Conservation (phyloP, 2,888 invertebrate genomes). For the Noctuana brunneofusca region DNA sequence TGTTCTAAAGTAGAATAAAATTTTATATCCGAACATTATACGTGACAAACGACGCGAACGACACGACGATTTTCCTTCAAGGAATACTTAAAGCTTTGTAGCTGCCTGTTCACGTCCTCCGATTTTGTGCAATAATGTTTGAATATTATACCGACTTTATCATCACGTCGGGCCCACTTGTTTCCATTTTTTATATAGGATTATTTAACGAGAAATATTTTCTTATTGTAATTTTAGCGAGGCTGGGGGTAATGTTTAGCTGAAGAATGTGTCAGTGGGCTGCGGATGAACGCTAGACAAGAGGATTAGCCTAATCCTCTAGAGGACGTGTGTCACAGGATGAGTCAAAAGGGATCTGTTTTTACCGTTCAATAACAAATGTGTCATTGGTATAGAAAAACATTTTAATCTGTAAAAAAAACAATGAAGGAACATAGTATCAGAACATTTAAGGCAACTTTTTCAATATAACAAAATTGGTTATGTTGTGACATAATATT, state of each 20-base stretch:
- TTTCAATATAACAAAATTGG: too few species aligned
- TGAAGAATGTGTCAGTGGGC: conserved; percentile 33
- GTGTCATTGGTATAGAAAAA: conserved; percentile 19
- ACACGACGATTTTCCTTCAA: conserved; percentile 62
- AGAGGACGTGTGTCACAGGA: conserved; percentile 65
- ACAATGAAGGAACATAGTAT: not conserved
- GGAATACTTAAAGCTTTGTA: conserved; percentile 46
- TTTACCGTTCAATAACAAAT: conserved; percentile 21
- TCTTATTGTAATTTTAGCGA: not conserved
- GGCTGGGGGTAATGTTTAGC: not conserved
- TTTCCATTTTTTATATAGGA: not conserved
- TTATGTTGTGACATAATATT: not conserved
- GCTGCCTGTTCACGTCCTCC: conserved; percentile 48
- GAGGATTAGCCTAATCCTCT: conserved; percentile 60
- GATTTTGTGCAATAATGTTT: conserved; percentile 34
- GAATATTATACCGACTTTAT: conserved; percentile 18
- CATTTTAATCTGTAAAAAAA: not conserved
- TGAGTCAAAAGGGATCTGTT: conserved; percentile 41
- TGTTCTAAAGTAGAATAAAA: conserved; percentile 66
- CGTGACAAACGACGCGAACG: conserved; percentile 67
- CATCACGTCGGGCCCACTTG: not conserved
- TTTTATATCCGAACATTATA: conserved; percentile 70
- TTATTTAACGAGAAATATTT: not conserved
- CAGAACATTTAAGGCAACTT: not conserved
- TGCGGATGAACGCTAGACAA: conserved; percentile 40